A percentile compares a stretch with the other conserved stretches of the same genome.
Conservation (phyloP, 2,888 invertebrate species). For the Phalera bucephala region DNA sequence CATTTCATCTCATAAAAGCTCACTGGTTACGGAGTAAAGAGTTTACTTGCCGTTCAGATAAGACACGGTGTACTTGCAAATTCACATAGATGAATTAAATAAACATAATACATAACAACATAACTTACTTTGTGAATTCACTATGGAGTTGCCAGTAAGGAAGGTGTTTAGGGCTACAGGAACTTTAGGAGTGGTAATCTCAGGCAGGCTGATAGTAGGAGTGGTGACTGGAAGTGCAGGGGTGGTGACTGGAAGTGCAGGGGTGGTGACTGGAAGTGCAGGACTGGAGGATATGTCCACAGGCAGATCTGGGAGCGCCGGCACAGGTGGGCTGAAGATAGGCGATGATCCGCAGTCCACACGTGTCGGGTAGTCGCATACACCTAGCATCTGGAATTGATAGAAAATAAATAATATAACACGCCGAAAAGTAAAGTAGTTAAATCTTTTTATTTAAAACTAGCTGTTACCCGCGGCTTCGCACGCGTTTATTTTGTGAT, state of each 20-base stretch:
- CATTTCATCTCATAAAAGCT: too few species aligned
- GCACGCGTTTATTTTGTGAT: too few species aligned
- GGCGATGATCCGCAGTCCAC: slow-evolving; percentile 76
- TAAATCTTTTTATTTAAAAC: too few species aligned
- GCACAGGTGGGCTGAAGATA: slow-evolving; percentile 5
- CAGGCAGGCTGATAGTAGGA: slow-evolving; percentile 8
- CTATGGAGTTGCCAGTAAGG: slow-evolving; percentile 42
- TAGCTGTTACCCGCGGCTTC: too few species aligned
- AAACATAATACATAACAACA: too few species aligned
- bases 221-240: slow-evolving; percentile 5
- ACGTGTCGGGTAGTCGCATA: slow-evolving; percentile 85
- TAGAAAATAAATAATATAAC: too few species aligned
- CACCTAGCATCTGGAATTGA: slow-evolving; percentile 79
- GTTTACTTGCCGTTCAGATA: too few species aligned
- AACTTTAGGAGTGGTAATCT: neutral
- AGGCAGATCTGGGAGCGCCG: slow-evolving; percentile 10
- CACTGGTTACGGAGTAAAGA: too few species aligned
- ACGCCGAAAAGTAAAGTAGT: too few species aligned
- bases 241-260: neutral
- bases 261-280: neutral
- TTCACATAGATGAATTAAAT: too few species aligned
- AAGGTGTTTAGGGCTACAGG: slow-evolving; percentile 19
- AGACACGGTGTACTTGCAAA: too few species aligned
- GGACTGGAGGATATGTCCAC: neutral
- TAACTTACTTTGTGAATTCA: slow-evolving; percentile 54